Evolutionary conservation across 2,888 invertebrate genomes (phyloP), one percentile per base, ranked within the genome.

Genomic region (Chalcosyrphus nemorum): DNA sequence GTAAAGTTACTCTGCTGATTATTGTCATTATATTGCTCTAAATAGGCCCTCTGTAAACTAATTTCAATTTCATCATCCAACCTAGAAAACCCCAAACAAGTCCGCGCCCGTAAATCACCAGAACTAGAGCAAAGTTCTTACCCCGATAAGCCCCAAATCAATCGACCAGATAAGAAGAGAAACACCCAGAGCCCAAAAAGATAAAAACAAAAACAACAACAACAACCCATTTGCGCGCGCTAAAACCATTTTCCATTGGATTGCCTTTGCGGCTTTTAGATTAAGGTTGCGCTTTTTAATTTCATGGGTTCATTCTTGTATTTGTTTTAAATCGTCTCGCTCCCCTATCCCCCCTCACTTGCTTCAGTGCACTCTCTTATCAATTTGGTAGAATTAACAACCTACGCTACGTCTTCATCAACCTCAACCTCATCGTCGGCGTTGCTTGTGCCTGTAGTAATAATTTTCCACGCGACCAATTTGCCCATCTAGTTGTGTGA

Each of bases 391-490:
- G 52, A 68, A 66, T 59, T 27, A 45, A 13, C 19, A 66, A n/a
- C n/a, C n/a, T n/a, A n/a, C n/a, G n/a, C n/a, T n/a, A n/a, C n/a
- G n/a, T n/a, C n/a, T n/a, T n/a, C n/a, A n/a, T n/a, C n/a, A 50
- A 21, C 15, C 35, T 13, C 7, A 21, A 9, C 2, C 17, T 13
- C 35, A n/a, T 29, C 38, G 45, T 38, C 15, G 50, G 5, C 32
- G 45, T 1, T 50, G 21, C n/a, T 13, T 56, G 15, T 56, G 70
- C 17, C 9, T 47, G 11, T 45, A n/a, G n/a, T n/a, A 56, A 54
- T 45, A 56, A 43, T 56, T 61, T 47, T 47, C 32, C 76, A 70
- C 68, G 54, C 76, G 68, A 77, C 76, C 38, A 54, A 61, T 59
- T 77, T 54, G 38, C 68, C n/a, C 54, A 27, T 38, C 32, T 71